Evolutionary conservation across 1,140 invertebrate genomes (phyloP).

Genomic region (Heliconius eleuchia): DNA sequence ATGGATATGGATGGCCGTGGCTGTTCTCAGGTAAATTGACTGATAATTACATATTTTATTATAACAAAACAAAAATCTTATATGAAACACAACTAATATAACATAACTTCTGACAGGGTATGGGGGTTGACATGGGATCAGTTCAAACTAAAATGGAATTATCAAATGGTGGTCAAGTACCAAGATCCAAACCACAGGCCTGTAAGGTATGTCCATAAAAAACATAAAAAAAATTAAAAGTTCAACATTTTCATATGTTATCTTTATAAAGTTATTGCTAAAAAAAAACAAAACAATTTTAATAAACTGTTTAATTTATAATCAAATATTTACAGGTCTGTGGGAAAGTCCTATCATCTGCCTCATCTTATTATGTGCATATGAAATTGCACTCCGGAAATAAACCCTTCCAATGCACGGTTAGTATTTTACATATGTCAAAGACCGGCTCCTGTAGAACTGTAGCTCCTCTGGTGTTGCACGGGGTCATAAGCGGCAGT

Average conservation of each 20-base stretch:
- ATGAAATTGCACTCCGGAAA: conserved; percentile 90
- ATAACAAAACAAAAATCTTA: too few relatives aligned
- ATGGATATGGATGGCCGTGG: conserved; percentile 76
- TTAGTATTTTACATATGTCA: conserved; percentile 56
- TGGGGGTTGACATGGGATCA: conserved; percentile 77
- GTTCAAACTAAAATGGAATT: conserved; percentile 80
- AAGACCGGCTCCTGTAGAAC: too few relatives aligned
- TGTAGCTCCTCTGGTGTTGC: too few relatives aligned
- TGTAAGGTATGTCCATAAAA: conserved; percentile 81
- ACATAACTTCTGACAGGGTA: conserved; percentile 52
- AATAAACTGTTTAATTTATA: background rate
- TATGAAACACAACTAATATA: background rate
- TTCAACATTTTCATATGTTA: too few relatives aligned
- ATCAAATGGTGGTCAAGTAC: conserved; percentile 67
- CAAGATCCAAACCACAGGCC: conserved; percentile 85
- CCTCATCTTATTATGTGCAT: conserved; percentile 90
- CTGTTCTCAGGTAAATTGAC: conserved; percentile 65
- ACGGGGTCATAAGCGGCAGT: too few relatives aligned
- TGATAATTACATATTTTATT: background rate
- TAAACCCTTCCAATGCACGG: conserved; percentile 90
- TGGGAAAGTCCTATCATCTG: conserved; percentile 88
- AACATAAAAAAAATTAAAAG: conserved; percentile 1
- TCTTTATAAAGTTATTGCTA: too few relatives aligned
- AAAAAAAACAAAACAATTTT: too few relatives aligned
- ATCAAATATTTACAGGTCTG: conserved; percentile 78